Evolutionary conservation across 1,140 invertebrate species (phyloP), one percentile per base, ranked within the genome.

Genomic region (Drusus annulatus): DNA sequence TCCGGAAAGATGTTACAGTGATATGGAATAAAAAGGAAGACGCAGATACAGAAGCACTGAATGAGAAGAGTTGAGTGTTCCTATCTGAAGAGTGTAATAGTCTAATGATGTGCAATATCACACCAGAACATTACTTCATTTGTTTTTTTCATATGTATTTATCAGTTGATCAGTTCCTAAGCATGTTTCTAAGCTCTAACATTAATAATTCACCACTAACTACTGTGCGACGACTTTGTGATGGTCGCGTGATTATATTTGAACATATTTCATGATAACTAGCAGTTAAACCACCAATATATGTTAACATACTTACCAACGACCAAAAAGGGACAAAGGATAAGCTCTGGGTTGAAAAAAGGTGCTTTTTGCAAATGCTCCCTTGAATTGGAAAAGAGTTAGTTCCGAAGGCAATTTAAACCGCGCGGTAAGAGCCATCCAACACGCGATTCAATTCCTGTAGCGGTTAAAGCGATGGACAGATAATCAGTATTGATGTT

Each of bases 401-500:
- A 50, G 65, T 69, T 45, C 65, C 65, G 15, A n/a, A 21, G 21
- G 65, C 31, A 69, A 69, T 69, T 69, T 69, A 19, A 19, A 69
- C 31, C 3, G n/a, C 25, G 62, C 25, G 13, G 31, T 45, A 19
- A 69, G 28, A 69, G 36, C 56, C n/a, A 25, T 60, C 31, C n/a
- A 62, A 36, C 75, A 77, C 62, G 75, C 75, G 60, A 77, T 50
- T 15, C 60, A 23, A 65, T 63, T 52, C 75, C 75, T 60, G 36
- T 21, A 45, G 60, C 36, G 58, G 75, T 19, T 51, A 52, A 58
- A 17, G 23, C 60, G 60, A 50, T 45, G 21, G 19, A 63, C n/a
- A 50, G 75, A 65, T 77, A 77, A 77, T 77, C 60, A 77, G 31
- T 77, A 77, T 77, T 77, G 75, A 77, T 77, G 75, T 77, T 65